A percentile compares a stretch with the other conserved stretches of the same genome.
phyloP scores from a whole-genome alignment of 2,888 invertebrate species.

The Eupelmus urozonus region DNA sequence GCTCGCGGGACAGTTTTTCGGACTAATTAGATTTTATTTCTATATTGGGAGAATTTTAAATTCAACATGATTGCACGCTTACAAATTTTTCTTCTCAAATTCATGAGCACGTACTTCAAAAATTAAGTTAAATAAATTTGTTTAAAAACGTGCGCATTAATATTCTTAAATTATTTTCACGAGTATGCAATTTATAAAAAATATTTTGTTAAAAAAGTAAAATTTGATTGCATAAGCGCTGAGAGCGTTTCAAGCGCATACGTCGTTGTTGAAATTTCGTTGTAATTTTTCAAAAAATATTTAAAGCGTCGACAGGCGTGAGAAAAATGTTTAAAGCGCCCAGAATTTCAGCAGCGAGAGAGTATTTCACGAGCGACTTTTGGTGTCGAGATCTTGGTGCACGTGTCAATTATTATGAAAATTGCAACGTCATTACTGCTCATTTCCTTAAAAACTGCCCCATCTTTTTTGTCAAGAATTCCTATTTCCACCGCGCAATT shows the following conservation, averaged over 20 bases:
- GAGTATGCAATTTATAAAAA: background rate
- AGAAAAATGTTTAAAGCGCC: background rate
- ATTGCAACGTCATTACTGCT: slow-evolving; percentile 51
- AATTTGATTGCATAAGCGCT: too few species aligned
- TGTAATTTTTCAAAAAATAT: background rate
- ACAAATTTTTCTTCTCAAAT: too few species aligned
- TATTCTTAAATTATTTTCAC: background rate
- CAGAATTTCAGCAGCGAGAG: slow-evolving; percentile 6
- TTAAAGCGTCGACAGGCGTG: background rate
- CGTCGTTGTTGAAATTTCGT: background rate
- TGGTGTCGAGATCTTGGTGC: slow-evolving; percentile 11
- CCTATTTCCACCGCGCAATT: slow-evolving; percentile 27
- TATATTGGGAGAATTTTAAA: too few species aligned
- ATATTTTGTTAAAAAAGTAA: background rate
- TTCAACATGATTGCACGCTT: too few species aligned
- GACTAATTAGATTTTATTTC: too few species aligned
- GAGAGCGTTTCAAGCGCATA: too few species aligned
- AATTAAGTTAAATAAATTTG: too few species aligned
- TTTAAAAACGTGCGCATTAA: too few species aligned
- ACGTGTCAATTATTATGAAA: slow-evolving; percentile 53
- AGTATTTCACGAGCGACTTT: slow-evolving; percentile 8
- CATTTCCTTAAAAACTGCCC: slow-evolving; percentile 47
- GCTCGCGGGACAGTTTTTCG: background rate
- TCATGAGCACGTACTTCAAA: too few species aligned
- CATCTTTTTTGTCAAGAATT: slow-evolving; percentile 13